Evolutionary conservation across 2,113 vertebrate species (phyloP).

Genomic region (Solea senegalensis): DNA sequence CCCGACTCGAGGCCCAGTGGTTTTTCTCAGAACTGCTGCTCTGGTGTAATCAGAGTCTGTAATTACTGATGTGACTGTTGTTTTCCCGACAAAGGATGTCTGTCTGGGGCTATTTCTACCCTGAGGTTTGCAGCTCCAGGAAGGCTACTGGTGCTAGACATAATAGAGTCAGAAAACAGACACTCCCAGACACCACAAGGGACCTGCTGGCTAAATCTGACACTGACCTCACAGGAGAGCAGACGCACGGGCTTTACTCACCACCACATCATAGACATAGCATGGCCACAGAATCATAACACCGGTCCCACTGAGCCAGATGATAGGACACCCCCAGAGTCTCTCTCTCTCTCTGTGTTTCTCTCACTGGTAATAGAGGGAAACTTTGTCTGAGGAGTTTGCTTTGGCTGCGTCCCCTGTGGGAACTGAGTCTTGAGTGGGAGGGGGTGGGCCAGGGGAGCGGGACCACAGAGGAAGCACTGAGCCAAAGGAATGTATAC

Average conservation of each 20-base stretch:
- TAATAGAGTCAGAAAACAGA: slow-evolving; percentile 83
- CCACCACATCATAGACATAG: slow-evolving; percentile 79
- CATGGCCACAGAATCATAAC: slow-evolving; percentile 73
- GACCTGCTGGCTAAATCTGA: slow-evolving; percentile 80
- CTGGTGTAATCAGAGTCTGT: slow-evolving; percentile 73
- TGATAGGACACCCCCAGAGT: slow-evolving; percentile 47
- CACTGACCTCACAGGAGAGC: slow-evolving; percentile 78
- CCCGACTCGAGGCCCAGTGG: slow-evolving; percentile 45
- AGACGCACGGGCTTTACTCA: slow-evolving; percentile 73
- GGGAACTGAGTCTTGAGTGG: slow-evolving; percentile 79
- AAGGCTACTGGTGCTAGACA: slow-evolving; percentile 80
- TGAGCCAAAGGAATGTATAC: slow-evolving; percentile 81
- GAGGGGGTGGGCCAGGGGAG: slow-evolving; percentile 59
- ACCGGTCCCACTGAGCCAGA: slow-evolving; percentile 60
- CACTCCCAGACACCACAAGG: slow-evolving; percentile 84
- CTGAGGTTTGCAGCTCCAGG: slow-evolving; percentile 82
- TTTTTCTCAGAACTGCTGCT: slow-evolving; percentile 56
- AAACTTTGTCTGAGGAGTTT: slow-evolving; percentile 82
- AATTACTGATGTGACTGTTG: slow-evolving; percentile 76
- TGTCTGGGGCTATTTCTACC: slow-evolving; percentile 79
- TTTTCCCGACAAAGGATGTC: slow-evolving; percentile 80
- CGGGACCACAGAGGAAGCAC: slow-evolving; percentile 83
- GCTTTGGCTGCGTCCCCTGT: slow-evolving; percentile 80
- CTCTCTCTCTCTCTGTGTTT: slow-evolving; percentile 9
- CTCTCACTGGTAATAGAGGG: slow-evolving; percentile 59